Base-by-base conservation (phyloP, 1,140 invertebrate genomes). In the Zaprionus kolodkinae region DNA sequence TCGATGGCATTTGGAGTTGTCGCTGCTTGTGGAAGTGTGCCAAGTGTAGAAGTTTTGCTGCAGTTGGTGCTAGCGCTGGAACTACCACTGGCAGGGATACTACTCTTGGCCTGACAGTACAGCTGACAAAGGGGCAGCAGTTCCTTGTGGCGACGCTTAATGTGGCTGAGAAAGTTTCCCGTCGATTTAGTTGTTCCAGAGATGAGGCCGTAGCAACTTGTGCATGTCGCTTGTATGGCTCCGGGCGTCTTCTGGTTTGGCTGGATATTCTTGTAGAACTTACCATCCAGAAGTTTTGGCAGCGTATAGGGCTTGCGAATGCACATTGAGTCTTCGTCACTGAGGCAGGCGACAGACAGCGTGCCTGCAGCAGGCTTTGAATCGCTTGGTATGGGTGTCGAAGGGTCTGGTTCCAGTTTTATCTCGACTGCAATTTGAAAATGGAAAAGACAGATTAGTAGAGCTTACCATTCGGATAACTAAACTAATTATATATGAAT, bases 251-350 rank as follows among this genome's bases (percentile, higher is more conserved):
- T 92, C 33, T 80, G 81, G 45, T 92, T 92, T 7, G 91, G 91
- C 50, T 92, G 91, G 27, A 92, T 91, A 67, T 92, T 83, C 65
- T 86, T 92, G 69, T 92, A 92, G 60, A 91, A 92, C 76, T 81
- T 92, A 76, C 91, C 91, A 68, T 92, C 91, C n/a, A 92, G 56
- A 17, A 92, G 83, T 78, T 92, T 92, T 30, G 91, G 91, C 52
- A 92, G 61, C 6, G 87, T 74, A 12, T 67, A 78, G 0, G 90
- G 80, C 55, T 80, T 90, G 3, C 89, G 72, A 35, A 85, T 79
- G 15, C 70, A 74, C 45, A 81, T 76, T 11, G 84, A 79, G 12
- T 89, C 85, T 7, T 90, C 85, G 3, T 90, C 85, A 54, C 76
- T 76, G 2, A 81, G 36, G 13, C 65, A 85, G 17, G 78, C 69